Evolutionary conservation across 2,113 vertebrate species (phyloP), one percentile per base, ranked within the genome.

Genomic region (Gambusia holbrooki): DNA sequence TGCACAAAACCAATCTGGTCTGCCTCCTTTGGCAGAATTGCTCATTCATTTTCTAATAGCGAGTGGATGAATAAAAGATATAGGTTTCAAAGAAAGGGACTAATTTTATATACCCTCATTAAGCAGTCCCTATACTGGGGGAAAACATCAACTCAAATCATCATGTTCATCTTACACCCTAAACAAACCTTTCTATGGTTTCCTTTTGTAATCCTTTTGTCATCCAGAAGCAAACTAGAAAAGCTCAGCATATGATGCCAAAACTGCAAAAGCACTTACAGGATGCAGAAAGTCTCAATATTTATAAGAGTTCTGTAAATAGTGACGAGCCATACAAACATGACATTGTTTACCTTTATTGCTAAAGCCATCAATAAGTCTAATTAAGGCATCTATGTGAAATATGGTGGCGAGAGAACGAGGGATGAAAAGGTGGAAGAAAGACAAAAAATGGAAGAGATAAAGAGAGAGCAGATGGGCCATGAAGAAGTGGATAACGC

Each of bases 381-480:
- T 84, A 90, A 85, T 77, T 74, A 82, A 86, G 84, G 89, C 77
- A 60, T 79, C 81, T 69, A 81, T 84, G 62, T 62, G 69, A 73
- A 85, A 90, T 86, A 82, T 83, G 81, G 88, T 30, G 29, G 19
- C 51, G 28, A 65, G 81, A 62, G 78, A 83, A 69, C 77, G 73
- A 73, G 74, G 69, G 83, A 87, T 81, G 80, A 82, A 90, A 71
- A 85, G 84, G 86, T 85, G 87, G 88, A 86, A 84, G 79, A 83
- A 79, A 81, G 89, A 87, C 84, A 88, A 79, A 84, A 86, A 92
- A n/a, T 79, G 70, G 83, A 81, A 86, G 77, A 73, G 84, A 84
- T 87, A 83, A 87, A 91, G 83, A 82, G 86, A 81, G 84, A 92
- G 85, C 92, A 93, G 92, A 92, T 94, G 92, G 93, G 86, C 89